phyloP scores from a whole-genome alignment of 2,888 invertebrate genomes.

The Epicampocera succincta region DNA sequence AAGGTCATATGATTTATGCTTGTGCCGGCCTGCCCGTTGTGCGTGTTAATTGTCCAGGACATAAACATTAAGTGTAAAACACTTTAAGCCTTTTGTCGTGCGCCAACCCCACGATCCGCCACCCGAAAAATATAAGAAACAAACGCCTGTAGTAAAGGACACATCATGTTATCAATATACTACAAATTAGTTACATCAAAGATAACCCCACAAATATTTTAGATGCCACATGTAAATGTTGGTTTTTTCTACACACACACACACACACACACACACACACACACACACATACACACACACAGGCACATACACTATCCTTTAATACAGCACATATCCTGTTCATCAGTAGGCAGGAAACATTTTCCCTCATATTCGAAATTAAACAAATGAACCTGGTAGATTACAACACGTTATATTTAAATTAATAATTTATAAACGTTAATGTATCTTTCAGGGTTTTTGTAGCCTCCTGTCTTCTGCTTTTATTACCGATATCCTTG shows the following conservation, averaged over 20 bases:
- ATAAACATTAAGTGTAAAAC: slow-evolving; percentile 71
- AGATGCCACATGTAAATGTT: slow-evolving; percentile 63
- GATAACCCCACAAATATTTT: slow-evolving; percentile 46
- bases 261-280: too few relatives aligned
- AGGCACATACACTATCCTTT: slow-evolving; percentile 57
- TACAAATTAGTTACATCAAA: slow-evolving; percentile 67
- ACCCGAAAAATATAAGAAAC: too few relatives aligned
- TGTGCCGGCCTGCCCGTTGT: slow-evolving; percentile 47
- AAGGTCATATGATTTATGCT: slow-evolving; percentile 59
- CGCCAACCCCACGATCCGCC: too few relatives aligned
- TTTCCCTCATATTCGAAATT: slow-evolving; percentile 45
- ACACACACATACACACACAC: too few relatives aligned
- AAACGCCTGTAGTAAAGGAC: slow-evolving; percentile 36
- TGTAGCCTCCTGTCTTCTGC: neutral
- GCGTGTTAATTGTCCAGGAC: slow-evolving; percentile 71
- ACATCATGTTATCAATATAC: slow-evolving; percentile 58
- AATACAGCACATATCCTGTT: slow-evolving; percentile 50
- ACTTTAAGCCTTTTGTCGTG: slow-evolving; percentile 59
- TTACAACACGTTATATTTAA: slow-evolving; percentile 66
- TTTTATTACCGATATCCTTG: slow-evolving; percentile 38
- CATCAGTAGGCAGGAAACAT: slow-evolving; percentile 32
- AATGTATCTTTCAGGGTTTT: slow-evolving; percentile 51
- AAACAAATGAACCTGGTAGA: slow-evolving; percentile 49
- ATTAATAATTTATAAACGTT: slow-evolving; percentile 69
- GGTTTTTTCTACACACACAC: too few relatives aligned